A percentile compares a stretch with the other conserved stretches of the same genome.
phyloP scores from a whole-genome alignment of 2,888 invertebrate species.

The Onthophagus sagittarius region DNA sequence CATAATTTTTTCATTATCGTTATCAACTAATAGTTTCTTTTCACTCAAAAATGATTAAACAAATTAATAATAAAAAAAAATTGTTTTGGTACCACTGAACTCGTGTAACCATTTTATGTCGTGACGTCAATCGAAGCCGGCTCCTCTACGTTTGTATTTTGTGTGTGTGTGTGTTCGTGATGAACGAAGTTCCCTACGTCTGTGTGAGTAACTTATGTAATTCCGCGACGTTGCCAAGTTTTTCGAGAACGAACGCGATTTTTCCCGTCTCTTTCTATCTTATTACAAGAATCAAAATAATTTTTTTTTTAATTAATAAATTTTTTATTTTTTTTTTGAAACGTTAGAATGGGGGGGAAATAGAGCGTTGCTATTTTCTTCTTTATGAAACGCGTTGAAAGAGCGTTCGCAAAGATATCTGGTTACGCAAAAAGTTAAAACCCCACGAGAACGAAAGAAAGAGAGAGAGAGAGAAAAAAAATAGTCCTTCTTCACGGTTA shows the following conservation, averaged over 20 bases:
- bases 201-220: constrained; percentile 17
- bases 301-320: not conserved
- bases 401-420: not conserved
- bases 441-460: too few species aligned
- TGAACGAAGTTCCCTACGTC: constrained; percentile 6
- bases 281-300: not conserved
- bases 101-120: not conserved
- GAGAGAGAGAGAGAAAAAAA: too few species aligned
- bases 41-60: too few species aligned
- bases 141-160: not conserved
- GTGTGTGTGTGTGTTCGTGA: not conserved
- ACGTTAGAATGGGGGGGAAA: not conserved
- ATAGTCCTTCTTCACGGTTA: not conserved
- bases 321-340: not conserved
- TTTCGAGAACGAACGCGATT: not conserved
- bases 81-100: not conserved
- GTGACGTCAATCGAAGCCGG: not conserved
- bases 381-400: not conserved
- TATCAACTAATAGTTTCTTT: too few species aligned
- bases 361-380: not conserved
- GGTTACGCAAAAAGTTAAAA: not conserved
- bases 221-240: constrained; percentile 21
- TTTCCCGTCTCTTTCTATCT: too few species aligned
- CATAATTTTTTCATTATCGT: too few species aligned
- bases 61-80: too few species aligned